Evolutionary conservation across 2,113 vertebrate species (phyloP), one percentile per base, ranked within the genome.

Genomic region (Oryzias woworae): DNA sequence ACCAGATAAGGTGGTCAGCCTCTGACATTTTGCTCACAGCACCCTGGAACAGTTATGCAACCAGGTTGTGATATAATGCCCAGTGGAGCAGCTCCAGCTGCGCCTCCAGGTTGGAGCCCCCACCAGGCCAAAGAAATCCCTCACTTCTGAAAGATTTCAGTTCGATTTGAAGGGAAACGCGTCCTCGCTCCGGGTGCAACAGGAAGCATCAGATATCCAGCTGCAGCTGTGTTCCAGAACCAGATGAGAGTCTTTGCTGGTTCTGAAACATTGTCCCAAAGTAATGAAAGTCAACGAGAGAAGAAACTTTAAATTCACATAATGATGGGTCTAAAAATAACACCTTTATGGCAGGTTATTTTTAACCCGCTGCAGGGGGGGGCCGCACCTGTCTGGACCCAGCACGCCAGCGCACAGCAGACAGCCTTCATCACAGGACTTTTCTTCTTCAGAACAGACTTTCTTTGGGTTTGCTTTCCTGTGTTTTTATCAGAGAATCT

Each of bases 41-140:
- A 53, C 51, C 54, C 41, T 52, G 42, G 82, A 51, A 81, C 77
- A 72, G 55, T 86, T 89, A 86, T 67, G 83, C 72, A 87, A 88
- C 62, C 49, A 26, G 57, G 43, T 1, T 0, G 56, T 76, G 64
- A 80, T 64, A 60, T 62, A n/a, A 43, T 3, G 7, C 18, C 57
- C 15, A 36, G 36, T 15, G 14, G 54, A 55, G 49, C 63, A 73
- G 58, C 66, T 58, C 36, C 44, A 49, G 16, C 47, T 16, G 61
- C 16, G 51, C 67, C 68, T 36, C 48, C 42, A 67, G 48, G 18
- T 52, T 64, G 36, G 62, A 70, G 67, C 16, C 7, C 41, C 50
- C 22, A 17, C 45, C 12, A 42, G 20, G 17, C 49, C 20, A 47
- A 22, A 46, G 15, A 61, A 49, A 62, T 59, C 28, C 10, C 16